Percentiles rank a stretch among this genome's conserved stretches.
These are phyloP conservation scores for Octomys mimax DNA, from an alignment of 2,797 vertebrate species.

Conservation along the genomic window DNA sequence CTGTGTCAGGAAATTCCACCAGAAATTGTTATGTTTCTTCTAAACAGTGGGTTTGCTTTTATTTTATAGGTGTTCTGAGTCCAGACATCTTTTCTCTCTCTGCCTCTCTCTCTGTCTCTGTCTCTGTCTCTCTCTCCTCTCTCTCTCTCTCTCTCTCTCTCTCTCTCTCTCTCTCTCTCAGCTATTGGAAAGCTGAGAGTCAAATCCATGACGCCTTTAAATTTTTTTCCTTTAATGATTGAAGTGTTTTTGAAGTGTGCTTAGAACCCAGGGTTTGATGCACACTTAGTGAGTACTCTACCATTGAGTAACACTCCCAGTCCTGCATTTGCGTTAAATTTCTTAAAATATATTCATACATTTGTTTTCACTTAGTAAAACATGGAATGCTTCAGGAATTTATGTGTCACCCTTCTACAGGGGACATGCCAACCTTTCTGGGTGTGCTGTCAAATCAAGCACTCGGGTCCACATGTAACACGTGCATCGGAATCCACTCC, in stretches of 20 bases:
- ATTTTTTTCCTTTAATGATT: background rate
- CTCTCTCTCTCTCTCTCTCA: background rate
- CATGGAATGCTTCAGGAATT: background rate
- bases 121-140: background rate
- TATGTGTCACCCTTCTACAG: background rate
- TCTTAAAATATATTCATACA: background rate
- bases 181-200: constrained; percentile 29
- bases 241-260: background rate
- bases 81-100: background rate
- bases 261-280: background rate
- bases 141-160: background rate
- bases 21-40: constrained; percentile 47
- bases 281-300: background rate
- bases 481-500: background rate
- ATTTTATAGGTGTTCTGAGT: constrained; percentile 25
- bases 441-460: background rate
- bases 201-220: background rate
- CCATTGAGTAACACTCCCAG: background rate
- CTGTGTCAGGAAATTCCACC: constrained; percentile 67
- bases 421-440: background rate
- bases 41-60: constrained; percentile 65
- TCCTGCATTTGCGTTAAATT: background rate
- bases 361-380: constrained; percentile 24
- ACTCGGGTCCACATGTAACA: background rate
- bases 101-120: background rate